phyloP scores from a whole-genome alignment of 1,140 invertebrate genomes.

The Bombus balteatus region DNA sequence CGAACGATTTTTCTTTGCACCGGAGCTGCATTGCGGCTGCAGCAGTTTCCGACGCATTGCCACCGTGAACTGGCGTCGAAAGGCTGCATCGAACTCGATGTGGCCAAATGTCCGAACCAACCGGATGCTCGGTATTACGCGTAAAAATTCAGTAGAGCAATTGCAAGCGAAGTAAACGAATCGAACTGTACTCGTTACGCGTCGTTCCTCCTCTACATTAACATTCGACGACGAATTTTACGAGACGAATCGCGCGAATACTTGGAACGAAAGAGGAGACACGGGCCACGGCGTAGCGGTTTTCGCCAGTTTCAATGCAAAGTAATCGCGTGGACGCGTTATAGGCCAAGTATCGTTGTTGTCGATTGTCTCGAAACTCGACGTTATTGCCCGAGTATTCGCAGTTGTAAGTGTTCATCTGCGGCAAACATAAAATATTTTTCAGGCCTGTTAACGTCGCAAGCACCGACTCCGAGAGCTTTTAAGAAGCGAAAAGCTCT shows the following conservation, averaged over 20 bases:
- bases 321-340: too few species aligned
- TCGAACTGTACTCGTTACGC: too few species aligned
- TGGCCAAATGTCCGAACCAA: conserved; percentile 10
- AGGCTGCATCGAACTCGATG: conserved; percentile 47
- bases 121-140: neutral
- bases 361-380: neutral
- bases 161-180: too few species aligned
- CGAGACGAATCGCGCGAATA: too few species aligned
- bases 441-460: conserved; percentile 11
- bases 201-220: too few species aligned
- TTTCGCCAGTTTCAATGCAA: too few species aligned
- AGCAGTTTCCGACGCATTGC: conserved; percentile 71
- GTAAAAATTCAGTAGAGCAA: too few species aligned
- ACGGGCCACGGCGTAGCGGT: too few species aligned
- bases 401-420: neutral
- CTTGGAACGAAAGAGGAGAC: too few species aligned
- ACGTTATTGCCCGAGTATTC: neutral
- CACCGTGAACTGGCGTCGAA: conserved; percentile 58
- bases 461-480: conserved; percentile 17
- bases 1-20: conserved; percentile 62
- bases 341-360: too few species aligned
- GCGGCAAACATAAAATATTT: conserved; percentile 15
- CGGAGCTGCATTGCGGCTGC: conserved; percentile 75
- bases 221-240: too few species aligned
- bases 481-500: conserved; percentile 27